Base-by-base conservation (phyloP, 92 coral and sea anemone genomes). In the Porites cylindrica region DNA sequence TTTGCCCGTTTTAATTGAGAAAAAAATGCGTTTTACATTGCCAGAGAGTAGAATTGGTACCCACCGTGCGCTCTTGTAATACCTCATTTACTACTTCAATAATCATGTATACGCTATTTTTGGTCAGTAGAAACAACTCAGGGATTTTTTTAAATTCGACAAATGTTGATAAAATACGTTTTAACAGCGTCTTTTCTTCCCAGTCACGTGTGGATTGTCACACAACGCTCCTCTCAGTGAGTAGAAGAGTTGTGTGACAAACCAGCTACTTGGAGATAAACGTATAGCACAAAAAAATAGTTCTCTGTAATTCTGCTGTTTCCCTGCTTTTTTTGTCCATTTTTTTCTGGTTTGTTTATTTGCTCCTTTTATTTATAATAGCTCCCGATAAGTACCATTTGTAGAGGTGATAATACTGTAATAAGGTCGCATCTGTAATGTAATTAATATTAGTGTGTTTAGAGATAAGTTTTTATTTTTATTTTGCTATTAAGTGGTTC, bases 341-440 rank as follows among this genome's bases (percentile, higher is more conserved):
- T 18, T 59, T 1, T 29, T 56, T 56, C 1, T 11, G 61, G 61
- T 60, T 18, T 10, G 54, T 0, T 16, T 63, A 63, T 78, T 14
- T 54, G 10, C 20, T 32, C 70, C 71, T 82, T 60, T 82, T 82
- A 82, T 82, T 82, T 82, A 82, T 52, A 80, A 51, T 24, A 8
- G 78, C 47, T 56, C 4, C 8, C 16, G 65, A 12, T n/a, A 10
- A 38, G 9, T 52, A 43, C 21, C 21, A 51, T 16, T 18, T 8
- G 18, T 51, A 24, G 17, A 56, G 86, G 29, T 17, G 10, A 47
- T 10, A 68, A 79, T 50, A 56, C 32, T 82, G 86, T 76, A 70
- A 82, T 82, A 58, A 82, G 78, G 86, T 82, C 69, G 9, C 52
- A 70, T 82, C 70, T 51, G 70, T 6, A 24, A 79, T 43, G 38